Base-by-base conservation (phyloP, 2,797 vertebrate genomes). In the Dryobates pubescens region DNA sequence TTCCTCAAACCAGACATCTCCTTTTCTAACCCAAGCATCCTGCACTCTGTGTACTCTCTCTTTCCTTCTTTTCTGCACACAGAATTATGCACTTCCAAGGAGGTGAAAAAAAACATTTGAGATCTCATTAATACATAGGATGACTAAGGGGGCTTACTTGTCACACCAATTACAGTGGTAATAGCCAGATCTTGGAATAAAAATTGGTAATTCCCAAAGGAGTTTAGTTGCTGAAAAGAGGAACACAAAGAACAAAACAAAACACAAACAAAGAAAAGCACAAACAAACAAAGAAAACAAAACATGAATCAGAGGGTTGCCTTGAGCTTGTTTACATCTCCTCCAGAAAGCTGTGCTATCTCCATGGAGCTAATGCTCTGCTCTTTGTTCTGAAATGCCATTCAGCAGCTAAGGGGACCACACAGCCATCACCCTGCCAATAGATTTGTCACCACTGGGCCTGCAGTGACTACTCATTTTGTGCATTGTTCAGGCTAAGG, bases 111-210 rank as follows among this genome's bases (percentile, higher is more conserved):
- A 91, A 92, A 57, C 61, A 76, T 59, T 45, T 82, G 34, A 73
- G 57, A 32, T 63, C 14, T 80, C 51, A 73, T 78, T 92, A 79
- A 77, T 58, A 79, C 17, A 56, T 19, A 92, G 62, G 49, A 92
- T 96, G 64, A 82, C 71, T 73, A 77, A 79, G 32, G 41, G 41
- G 10, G 64, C 98, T 98, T 98, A 98, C 98, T 98, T 96, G 98
- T 98, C 88, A 98, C 88, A 67, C 98, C 98, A 87, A 98, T 97
- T 61, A 98, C 38, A 12, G 98, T 98, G 45, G 96, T 98, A 93
- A 98, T 98, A 82, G 97, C 98, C 94, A 98, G 90, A 89, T 98
- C 98, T 89, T 98, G 98, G 94, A 98, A 98, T 74, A 98, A 94
- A 94, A 98, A 98, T 79, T 98, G 98, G 90, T 98, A 98, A 91